Evolutionary conservation across 2,113 vertebrate genomes (phyloP).

Genomic region (Hemichromis elongatus): DNA sequence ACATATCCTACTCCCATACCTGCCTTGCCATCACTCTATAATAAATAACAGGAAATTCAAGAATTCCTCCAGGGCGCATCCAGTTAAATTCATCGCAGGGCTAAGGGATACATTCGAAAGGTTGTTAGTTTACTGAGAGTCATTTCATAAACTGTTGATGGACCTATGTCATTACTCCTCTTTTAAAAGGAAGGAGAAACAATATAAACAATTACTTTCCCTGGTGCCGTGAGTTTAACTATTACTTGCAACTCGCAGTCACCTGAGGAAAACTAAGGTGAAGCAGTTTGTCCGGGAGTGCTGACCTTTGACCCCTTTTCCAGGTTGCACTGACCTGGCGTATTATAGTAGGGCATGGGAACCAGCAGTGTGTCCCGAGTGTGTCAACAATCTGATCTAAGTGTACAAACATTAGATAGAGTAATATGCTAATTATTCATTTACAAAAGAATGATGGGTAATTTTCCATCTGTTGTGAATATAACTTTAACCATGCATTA

Average conservation of each 20-base stretch:
- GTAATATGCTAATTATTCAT: slow-evolving; percentile 8
- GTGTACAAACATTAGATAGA: slow-evolving; percentile 30
- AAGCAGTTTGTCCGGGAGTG: background rate
- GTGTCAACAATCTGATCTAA: slow-evolving; percentile 34
- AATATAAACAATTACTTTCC: background rate
- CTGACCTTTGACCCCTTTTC: slow-evolving; percentile 41
- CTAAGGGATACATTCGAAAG: background rate
- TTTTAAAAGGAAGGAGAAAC: background rate
- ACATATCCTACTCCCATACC: background rate
- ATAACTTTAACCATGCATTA: background rate
- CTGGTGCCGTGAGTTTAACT: background rate
- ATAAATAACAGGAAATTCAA: background rate
- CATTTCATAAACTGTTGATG: background rate
- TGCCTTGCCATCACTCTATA: background rate
- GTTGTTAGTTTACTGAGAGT: slow-evolving; percentile 11
- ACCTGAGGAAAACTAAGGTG: background rate
- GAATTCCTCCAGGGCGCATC: background rate
- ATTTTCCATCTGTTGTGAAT: background rate
- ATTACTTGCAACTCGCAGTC: background rate
- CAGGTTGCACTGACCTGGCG: slow-evolving; percentile 32
- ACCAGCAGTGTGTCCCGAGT: slow-evolving; percentile 2
- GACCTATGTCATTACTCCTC: background rate
- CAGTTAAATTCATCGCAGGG: background rate
- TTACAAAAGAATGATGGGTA: background rate
- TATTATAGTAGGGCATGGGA: slow-evolving; percentile 47